A percentile compares a stretch with the other conserved stretches of the same genome.
These are phyloP conservation scores for Molossus alvarezi DNA, from an alignment of 2,797 vertebrate genomes.

Conservation along the genomic window DNA sequence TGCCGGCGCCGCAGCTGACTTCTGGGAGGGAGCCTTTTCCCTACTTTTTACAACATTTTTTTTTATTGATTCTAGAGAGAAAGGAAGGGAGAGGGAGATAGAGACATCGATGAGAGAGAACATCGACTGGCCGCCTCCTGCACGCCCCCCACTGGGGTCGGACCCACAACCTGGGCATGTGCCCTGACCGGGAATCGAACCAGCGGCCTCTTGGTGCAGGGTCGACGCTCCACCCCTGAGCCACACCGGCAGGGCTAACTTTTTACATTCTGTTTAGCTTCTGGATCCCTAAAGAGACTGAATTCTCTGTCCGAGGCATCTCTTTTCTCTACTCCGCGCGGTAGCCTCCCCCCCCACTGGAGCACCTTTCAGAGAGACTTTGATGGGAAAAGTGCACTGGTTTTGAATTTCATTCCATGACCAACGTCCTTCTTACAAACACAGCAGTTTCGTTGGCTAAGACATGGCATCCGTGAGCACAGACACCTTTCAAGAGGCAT, in stretches of 20 bases:
- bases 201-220: no score
- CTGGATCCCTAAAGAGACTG: not conserved
- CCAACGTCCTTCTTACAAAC: not conserved
- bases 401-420: not conserved
- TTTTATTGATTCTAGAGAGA: no score
- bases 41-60: not conserved
- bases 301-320: not conserved
- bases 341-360: not conserved
- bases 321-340: not conserved
- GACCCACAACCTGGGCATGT: no score
- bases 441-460: constrained; percentile 58
- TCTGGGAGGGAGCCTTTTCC: no score
- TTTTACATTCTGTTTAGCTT: not conserved
- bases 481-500: constrained; percentile 56
- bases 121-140: no score
- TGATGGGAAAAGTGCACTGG: not conserved
- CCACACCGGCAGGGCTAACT: no score
- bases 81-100: no score
- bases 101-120: no score
- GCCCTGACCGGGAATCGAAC: no score
- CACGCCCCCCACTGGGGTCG: no score
- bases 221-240: no score
- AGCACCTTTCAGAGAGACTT: not conserved
- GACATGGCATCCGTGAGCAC: not conserved
- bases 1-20: not conserved